Evolutionary conservation across 2,888 invertebrate species (phyloP).

Genomic region (Drosophila kanekoi): DNA sequence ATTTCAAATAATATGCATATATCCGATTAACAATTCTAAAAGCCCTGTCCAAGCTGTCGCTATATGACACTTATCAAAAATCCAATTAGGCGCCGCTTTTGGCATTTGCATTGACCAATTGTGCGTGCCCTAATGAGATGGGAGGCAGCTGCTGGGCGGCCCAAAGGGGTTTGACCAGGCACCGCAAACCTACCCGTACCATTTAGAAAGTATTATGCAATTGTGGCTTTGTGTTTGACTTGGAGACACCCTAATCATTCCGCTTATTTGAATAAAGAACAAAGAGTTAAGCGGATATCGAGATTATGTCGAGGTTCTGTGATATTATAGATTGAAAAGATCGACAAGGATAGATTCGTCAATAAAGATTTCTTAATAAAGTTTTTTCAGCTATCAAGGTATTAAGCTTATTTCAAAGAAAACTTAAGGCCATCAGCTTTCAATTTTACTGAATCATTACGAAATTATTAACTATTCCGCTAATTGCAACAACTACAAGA

Average conservation of each 20-base stretch:
- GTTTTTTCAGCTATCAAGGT: too few relatives aligned
- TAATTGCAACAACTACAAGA: conserved; percentile 1
- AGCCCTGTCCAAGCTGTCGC: conserved; percentile 29
- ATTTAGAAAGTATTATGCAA: conserved; percentile 34
- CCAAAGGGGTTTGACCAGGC: conserved; percentile 26
- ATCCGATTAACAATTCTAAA: conserved; percentile 52
- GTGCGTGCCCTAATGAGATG: conserved; percentile 48
- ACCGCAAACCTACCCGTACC: conserved; percentile 10
- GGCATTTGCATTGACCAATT: conserved; percentile 54
- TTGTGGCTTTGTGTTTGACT: not conserved
- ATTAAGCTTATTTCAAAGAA: not conserved
- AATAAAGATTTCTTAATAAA: too few relatives aligned
- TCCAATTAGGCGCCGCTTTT: conserved; percentile 62
- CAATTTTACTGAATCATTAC: conserved; percentile 41
- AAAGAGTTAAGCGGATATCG: too few relatives aligned
- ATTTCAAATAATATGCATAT: conserved; percentile 63
- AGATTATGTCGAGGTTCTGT: too few relatives aligned
- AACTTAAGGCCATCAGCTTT: conserved; percentile 7
- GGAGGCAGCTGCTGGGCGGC: not conserved
- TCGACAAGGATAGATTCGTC: too few relatives aligned
- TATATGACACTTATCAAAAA: conserved; percentile 61
- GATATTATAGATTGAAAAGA: too few relatives aligned
- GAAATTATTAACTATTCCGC: conserved; percentile 29
- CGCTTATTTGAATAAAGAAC: too few relatives aligned
- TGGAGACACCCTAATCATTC: too few relatives aligned